Base-by-base conservation (phyloP, 2,888 invertebrate genomes). In the Ephialtes manifestator region DNA sequence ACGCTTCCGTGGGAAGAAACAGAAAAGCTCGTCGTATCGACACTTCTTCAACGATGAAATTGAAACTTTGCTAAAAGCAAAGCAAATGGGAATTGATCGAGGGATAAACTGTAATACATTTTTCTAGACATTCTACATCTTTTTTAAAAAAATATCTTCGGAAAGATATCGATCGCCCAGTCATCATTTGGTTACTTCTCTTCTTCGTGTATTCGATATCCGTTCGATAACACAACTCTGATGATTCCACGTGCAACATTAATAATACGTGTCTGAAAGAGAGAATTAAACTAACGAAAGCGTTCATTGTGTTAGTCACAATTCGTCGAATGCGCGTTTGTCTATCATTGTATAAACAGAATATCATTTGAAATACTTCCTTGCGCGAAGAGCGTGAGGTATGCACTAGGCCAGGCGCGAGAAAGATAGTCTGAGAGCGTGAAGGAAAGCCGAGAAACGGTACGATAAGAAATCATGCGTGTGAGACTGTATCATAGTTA, bases 401-500 rank as follows among this genome's bases (percentile, higher is more conserved):
- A 84, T 39, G 65, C 83, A 71, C 70, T 63, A 70, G 85, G 86
- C 83, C 84, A 83, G 79, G 78, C 80, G 86, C 83, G 85, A 83
- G 83, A 81, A 83, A 85, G 74, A 87, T 87, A 85, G 83, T 86
- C 86, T 85, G 89, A 89, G 85, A 90, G 83, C 83, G 87, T 87
- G 86, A 87, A 88, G 79, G 89, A 89, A 83, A 90, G 89, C 76
- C 84, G 86, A 88, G 86, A 88, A 79, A 87, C 87, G 87, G 87
- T 87, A 88, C 70, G 86, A 87, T 85, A 88, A 89, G 87, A 85
- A 89, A 89, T 89, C 87, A 89, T 90, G 91, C 90, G 91, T 92
- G 92, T 90, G 91, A 92, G 92, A 92, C 90, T 93, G 92, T 93
- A 93, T 91, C 89, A 92, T 92, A 93, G 89, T 91, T 93, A 93